Percentiles rank a stretch among this genome's conserved stretches.
Conservation (phyloP, 1,140 invertebrate species). For the Drosophila tristis region DNA sequence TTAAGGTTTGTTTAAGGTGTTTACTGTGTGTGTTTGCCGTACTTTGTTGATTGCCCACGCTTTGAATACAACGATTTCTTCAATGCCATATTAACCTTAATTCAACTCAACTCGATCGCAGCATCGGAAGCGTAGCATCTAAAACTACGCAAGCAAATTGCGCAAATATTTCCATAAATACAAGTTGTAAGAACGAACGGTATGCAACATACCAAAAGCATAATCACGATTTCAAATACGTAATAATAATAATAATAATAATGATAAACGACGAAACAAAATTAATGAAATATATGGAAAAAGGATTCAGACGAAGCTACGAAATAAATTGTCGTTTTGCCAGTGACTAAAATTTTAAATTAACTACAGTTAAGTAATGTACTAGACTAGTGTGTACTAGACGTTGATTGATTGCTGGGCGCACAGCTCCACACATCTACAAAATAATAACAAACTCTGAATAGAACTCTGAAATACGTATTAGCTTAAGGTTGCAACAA, state of each 20-base stretch:
- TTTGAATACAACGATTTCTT: conserved; percentile 70
- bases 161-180: conserved; percentile 74
- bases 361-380: conserved; percentile 45
- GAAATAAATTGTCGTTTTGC: conserved; percentile 67
- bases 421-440: conserved; percentile 41
- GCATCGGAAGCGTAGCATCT: conserved; percentile 30
- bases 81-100: conserved; percentile 82
- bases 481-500: conserved; percentile 79
- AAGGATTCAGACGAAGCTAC: conserved; percentile 24
- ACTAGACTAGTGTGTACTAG: conserved; percentile 5
- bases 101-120: conserved; percentile 25
- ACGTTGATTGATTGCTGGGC: conserved; percentile 17
- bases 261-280: conserved; percentile 29
- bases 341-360: conserved; percentile 75
- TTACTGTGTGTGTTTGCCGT: conserved; percentile 51
- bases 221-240: conserved; percentile 82
- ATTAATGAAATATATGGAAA: not conserved
- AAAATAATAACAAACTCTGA: conserved; percentile 21
- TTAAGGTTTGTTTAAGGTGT: conserved; percentile 28
- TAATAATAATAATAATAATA: conserved; percentile 73
- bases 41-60: conserved; percentile 67
- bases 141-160: conserved; percentile 31
- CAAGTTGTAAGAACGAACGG: conserved; percentile 60
- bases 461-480: conserved; percentile 76
- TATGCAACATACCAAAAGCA: conserved; percentile 81